Percentiles rank a stretch among this genome's conserved stretches.
Conservation (phyloP, 2,888 invertebrate species). For the Lumbricus terrestris region DNA sequence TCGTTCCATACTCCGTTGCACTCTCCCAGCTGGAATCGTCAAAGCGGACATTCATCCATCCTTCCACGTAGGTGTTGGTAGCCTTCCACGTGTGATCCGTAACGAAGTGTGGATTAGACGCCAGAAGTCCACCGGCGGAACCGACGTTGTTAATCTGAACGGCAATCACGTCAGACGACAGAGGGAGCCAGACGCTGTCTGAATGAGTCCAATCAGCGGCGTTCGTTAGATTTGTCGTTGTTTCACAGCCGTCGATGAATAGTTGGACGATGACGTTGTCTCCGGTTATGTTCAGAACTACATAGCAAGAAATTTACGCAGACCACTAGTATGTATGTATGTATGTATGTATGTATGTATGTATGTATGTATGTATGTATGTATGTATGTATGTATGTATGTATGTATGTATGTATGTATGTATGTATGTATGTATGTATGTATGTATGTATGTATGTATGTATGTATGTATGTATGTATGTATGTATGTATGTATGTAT, state of each 20-base stretch:
- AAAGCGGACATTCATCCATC: neutral
- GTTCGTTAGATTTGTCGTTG: neutral
- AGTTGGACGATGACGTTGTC: neutral
- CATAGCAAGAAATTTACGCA: no score
- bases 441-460: no score
- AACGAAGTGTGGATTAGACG: neutral
- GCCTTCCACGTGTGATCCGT: neutral
- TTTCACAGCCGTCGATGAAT: neutral
- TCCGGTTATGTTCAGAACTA: slow-evolving; percentile 8
- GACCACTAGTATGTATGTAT: no score
- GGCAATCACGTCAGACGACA: neutral
- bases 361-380: no score
- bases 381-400: no score
- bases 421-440: no score
- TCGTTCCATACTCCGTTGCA: neutral
- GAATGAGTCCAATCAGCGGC: neutral
- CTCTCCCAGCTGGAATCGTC: slow-evolving; percentile 7
- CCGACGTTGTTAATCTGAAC: neutral
- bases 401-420: no score
- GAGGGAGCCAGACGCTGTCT: neutral
- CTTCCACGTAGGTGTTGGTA: neutral
- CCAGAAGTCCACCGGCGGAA: neutral
- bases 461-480: no score
- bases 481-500: no score
- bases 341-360: no score